A percentile compares a stretch with the other conserved stretches of the same genome.
phyloP scores from a whole-genome alignment of 1,140 invertebrate genomes.

The Pseudomyrmex gracilis region DNA sequence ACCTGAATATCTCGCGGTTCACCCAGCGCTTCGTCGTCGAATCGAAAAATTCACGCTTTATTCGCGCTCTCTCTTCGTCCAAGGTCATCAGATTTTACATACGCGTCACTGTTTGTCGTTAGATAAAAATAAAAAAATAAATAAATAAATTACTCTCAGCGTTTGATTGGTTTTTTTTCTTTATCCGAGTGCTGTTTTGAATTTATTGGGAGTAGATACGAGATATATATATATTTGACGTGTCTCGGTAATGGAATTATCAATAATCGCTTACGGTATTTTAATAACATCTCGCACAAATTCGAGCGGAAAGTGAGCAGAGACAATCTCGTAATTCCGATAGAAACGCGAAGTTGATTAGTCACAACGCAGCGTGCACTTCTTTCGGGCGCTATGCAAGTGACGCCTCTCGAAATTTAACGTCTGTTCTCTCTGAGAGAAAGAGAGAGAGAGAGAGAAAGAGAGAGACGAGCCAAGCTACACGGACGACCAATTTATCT shows the following conservation, averaged over 20 bases:
- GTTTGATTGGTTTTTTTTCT: conserved; percentile 12
- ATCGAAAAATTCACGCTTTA: conserved; percentile 35
- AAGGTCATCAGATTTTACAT: not conserved
- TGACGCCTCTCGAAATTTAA: conserved; percentile 1
- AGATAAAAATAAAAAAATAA: too few relatives aligned
- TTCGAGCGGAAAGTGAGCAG: not conserved
- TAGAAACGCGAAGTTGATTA: conserved; percentile 7
- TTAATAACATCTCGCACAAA: not conserved
- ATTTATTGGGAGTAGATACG: too few relatives aligned
- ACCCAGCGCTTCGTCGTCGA: conserved; percentile 40
- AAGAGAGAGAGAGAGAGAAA: conserved; percentile 26
- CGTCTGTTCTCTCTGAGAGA: conserved; percentile 5
- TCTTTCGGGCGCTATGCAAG: conserved; percentile 43
- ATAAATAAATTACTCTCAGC: not conserved
- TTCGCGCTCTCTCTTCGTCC: conserved; percentile 7
- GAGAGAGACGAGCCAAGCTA: conserved; percentile 41
- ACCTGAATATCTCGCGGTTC: conserved; percentile 35
- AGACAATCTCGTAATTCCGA: not conserved
- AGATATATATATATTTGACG: too few relatives aligned
- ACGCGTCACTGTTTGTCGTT: too few relatives aligned
- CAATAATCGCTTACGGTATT: too few relatives aligned
- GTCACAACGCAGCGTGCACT: conserved; percentile 12
- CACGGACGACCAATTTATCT: conserved; percentile 68
- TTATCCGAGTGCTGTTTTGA: not conserved
- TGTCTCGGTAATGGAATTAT: too few relatives aligned